A percentile compares a stretch with the other conserved stretches of the same genome.
phyloP scores from a whole-genome alignment of 1,140 invertebrate species.

The Pararge aegeria region DNA sequence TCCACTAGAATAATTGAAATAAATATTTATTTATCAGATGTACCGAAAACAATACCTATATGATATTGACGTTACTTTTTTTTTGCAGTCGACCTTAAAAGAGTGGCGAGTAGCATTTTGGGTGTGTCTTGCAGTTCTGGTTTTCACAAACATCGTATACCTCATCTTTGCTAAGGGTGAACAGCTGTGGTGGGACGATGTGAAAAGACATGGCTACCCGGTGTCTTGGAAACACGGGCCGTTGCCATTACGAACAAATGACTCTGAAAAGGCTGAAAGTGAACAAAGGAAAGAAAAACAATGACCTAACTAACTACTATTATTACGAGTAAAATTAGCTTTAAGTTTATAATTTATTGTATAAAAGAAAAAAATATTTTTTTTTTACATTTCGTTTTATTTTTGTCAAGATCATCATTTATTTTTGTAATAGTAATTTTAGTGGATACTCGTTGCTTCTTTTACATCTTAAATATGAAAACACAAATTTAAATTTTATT shows the following conservation, averaged over 20 bases:
- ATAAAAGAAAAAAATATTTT: constrained; percentile 1
- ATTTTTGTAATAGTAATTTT: no score
- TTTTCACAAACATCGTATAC: constrained; percentile 86
- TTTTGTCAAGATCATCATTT: neutral
- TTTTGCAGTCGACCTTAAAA: constrained; percentile 82
- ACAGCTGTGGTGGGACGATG: constrained; percentile 85
- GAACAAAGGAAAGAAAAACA: constrained; percentile 40
- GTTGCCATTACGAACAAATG: constrained; percentile 40
- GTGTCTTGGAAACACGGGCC: constrained; percentile 59
- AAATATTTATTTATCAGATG: no score
- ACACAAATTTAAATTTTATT: no score
- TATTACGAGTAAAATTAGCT: constrained; percentile 8
- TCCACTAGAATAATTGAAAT: no score
- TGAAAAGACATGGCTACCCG: constrained; percentile 65
- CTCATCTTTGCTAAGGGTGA: constrained; percentile 85
- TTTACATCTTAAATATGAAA: no score
- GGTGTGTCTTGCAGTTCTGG: constrained; percentile 86
- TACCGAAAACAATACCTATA: neutral
- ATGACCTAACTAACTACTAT: constrained; percentile 28
- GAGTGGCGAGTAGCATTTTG: constrained; percentile 92
- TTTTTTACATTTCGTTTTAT: neutral
- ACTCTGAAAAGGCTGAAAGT: constrained; percentile 45
- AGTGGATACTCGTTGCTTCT: no score
- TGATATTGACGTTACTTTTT: neutral
- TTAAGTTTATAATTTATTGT: constrained; percentile 26